Conservation (phyloP, 2,888 invertebrate species). For the Hirtodrosophila confusa region DNA sequence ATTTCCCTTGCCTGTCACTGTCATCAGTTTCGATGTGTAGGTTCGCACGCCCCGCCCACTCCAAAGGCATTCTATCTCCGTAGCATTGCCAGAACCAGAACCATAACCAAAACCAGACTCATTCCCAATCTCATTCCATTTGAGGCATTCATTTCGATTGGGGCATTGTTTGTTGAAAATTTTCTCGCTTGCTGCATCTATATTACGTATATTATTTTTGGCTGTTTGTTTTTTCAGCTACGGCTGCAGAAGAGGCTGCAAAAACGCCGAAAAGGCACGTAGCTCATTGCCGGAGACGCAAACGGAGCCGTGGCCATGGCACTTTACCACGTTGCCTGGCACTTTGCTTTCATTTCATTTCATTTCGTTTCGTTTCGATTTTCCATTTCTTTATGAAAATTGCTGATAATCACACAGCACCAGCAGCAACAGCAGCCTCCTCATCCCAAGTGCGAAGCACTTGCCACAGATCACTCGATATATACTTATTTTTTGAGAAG, state of each 20-base stretch:
- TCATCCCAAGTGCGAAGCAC: conserved; percentile 69
- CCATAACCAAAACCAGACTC: conserved; percentile 4
- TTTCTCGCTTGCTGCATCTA: conserved; percentile 29
- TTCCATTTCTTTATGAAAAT: conserved; percentile 76
- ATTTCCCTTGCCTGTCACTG: conserved; percentile 12
- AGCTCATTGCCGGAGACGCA: conserved; percentile 64
- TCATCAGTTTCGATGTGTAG: conserved; percentile 20
- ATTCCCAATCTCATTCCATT: neutral
- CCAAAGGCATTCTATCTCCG: too few species aligned
- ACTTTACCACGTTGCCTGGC: conserved; percentile 75
- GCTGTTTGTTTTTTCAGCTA: conserved; percentile 55
- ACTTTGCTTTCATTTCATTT: conserved; percentile 70
- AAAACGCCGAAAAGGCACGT: conserved; percentile 75
- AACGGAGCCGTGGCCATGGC: conserved; percentile 62
- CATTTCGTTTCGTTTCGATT: conserved; percentile 59
- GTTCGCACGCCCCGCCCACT: conserved; percentile 32
- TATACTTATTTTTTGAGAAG: conserved; percentile 41
- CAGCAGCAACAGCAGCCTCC: conserved; percentile 24
- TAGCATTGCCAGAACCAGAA: neutral
- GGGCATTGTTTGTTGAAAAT: conserved; percentile 50
- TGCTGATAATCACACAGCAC: conserved; percentile 67
- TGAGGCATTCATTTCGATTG: conserved; percentile 26
- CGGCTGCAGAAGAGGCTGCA: conserved; percentile 63
- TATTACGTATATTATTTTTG: conserved; percentile 62
- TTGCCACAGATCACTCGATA: conserved; percentile 66